Percentiles rank a stretch among this genome's conserved stretches.
These are phyloP conservation scores for Buteo buteo DNA, from an alignment of 2,113 vertebrate species.

Conservation along the genomic window DNA sequence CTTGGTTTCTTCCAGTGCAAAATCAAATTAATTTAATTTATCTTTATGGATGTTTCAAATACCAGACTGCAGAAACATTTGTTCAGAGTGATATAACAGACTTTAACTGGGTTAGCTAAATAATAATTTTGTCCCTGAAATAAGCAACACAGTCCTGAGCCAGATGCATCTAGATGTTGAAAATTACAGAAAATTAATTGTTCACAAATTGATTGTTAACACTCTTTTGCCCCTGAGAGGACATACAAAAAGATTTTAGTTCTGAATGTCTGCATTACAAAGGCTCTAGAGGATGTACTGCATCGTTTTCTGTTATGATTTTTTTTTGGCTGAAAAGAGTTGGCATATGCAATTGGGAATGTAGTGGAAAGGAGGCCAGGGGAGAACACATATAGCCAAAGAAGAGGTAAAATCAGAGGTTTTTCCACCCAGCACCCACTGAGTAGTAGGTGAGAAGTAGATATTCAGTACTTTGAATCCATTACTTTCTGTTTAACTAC, in stretches of 20 bases:
- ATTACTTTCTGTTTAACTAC: not conserved
- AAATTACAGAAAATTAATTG: not conserved
- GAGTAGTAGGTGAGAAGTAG: not conserved
- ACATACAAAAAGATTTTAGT: not conserved
- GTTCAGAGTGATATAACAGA: not conserved
- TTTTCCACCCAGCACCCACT: not conserved
- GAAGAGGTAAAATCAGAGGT: not conserved
- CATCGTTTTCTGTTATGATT: not conserved
- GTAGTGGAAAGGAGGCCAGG: not conserved
- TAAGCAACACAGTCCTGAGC: not conserved
- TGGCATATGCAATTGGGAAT: not conserved
- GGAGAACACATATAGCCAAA: not conserved
- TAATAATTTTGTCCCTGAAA: not conserved
- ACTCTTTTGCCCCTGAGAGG: not conserved
- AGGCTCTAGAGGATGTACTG: not conserved
- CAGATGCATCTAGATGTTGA: not conserved
- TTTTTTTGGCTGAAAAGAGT: not conserved
- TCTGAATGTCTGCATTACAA: not conserved
- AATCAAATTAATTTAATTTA: not conserved
- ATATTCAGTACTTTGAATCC: not conserved
- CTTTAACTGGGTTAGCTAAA: not conserved
- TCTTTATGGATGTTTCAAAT: not conserved
- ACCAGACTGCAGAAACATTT: not conserved
- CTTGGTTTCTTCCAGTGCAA: not conserved
- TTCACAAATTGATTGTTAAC: not conserved